Evolutionary conservation across 2,113 vertebrate genomes (phyloP).

Genomic region (Cyanoramphus novaezelandiae): DNA sequence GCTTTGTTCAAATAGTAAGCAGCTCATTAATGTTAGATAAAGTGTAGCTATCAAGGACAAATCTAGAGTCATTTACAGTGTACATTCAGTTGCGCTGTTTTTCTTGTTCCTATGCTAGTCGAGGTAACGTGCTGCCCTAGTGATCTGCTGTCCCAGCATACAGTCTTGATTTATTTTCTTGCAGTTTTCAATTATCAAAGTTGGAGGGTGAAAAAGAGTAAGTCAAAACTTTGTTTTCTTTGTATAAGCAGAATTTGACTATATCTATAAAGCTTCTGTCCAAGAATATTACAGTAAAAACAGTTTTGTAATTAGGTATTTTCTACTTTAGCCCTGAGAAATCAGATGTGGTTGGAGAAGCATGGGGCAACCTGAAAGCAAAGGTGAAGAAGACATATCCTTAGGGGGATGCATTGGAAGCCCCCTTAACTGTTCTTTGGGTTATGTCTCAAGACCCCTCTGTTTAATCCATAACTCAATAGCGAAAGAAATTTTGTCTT

Average conservation of each 20-base stretch:
- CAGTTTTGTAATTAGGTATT: neutral
- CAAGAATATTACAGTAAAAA: neutral
- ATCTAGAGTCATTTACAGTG: neutral
- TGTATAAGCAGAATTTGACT: neutral
- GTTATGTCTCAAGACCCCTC: neutral
- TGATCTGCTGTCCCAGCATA: neutral
- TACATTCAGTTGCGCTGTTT: neutral
- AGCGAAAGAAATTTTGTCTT: neutral
- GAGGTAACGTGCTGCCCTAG: neutral
- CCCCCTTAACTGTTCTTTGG: neutral
- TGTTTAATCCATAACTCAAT: neutral
- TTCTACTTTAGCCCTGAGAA: neutral
- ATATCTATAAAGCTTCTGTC: neutral
- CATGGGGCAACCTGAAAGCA: neutral
- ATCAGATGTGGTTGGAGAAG: neutral
- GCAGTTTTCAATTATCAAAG: neutral
- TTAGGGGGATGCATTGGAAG: neutral
- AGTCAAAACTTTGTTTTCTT: neutral
- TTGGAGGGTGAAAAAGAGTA: neutral
- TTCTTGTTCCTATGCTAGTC: neutral
- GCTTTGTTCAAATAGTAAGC: conserved; percentile 42
- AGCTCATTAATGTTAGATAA: conserved; percentile 49
- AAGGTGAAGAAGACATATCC: neutral
- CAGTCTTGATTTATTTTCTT: neutral
- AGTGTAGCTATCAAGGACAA: conserved; percentile 48